Evolutionary conservation across 1,140 invertebrate species (phyloP).

Genomic region (Conopomorpha cramerella): DNA sequence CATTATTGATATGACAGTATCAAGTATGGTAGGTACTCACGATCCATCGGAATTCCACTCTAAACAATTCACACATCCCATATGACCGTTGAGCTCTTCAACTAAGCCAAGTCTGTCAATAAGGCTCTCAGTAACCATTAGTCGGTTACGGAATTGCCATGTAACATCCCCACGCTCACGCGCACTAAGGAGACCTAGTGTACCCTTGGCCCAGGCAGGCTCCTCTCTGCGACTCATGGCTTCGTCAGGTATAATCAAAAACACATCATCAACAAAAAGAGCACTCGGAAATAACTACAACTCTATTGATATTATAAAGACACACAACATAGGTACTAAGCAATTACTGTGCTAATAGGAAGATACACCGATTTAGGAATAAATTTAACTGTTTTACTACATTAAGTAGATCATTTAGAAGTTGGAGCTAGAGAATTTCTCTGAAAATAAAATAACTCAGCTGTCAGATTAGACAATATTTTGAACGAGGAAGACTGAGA

Average conservation of each 20-base stretch:
- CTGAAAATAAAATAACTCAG: too few species aligned
- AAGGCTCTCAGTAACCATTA: slow-evolving; percentile 73
- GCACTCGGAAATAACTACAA: slow-evolving; percentile 23
- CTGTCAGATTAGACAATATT: too few species aligned
- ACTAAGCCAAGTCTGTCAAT: slow-evolving; percentile 82
- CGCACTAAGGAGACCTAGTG: slow-evolving; percentile 30
- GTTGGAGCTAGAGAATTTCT: too few species aligned
- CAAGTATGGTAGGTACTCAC: slow-evolving; percentile 59
- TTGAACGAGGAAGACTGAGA: too few species aligned
- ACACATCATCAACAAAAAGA: slow-evolving; percentile 33
- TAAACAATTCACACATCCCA: slow-evolving; percentile 95
- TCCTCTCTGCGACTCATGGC: slow-evolving; percentile 41
- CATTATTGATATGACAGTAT: background rate
- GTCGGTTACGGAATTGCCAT: slow-evolving; percentile 36
- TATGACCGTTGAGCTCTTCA: slow-evolving; percentile 83
- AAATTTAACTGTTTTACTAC: too few species aligned
- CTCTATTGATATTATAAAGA: slow-evolving; percentile 29
- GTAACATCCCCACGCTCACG: slow-evolving; percentile 41
- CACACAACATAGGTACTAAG: too few species aligned
- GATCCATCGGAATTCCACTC: slow-evolving; percentile 90
- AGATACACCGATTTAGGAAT: too few species aligned
- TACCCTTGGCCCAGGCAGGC: slow-evolving; percentile 30
- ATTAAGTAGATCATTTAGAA: too few species aligned
- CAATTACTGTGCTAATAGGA: too few species aligned
- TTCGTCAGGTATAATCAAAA: slow-evolving; percentile 19